Evolutionary conservation across 2,888 invertebrate species (phyloP), one percentile per base, ranked within the genome.

Genomic region (Eurois occulta): DNA sequence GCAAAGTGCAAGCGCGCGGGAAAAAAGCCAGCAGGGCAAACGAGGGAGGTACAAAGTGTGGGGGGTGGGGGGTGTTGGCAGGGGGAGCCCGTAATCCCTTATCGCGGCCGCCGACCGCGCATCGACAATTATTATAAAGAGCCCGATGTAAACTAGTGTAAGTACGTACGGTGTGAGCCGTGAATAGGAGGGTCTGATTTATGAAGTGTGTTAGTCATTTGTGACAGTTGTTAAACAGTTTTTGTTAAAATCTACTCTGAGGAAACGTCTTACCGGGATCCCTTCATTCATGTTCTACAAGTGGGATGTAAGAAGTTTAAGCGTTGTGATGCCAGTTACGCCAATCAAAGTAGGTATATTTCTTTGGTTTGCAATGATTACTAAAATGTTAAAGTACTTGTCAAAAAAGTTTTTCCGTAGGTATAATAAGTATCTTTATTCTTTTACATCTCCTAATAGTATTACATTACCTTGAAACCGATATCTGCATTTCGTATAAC

Each of bases 111-210:
- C 93, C 93, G 95, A 94, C 94, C 94, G 93, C 94, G 92, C 95
- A 92, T 94, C 94, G 93, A 91, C 95, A 95, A 95, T 95, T 95
- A 95, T 94, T 93, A 94, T 94, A 93, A 94, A 94, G 94, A 93
- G 93, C 86, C 84, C 85, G 91, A 91, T 88, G 91, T 91, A 92
- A 93, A 93, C 93, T 92, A 91, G 89, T 86, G 88, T 89, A 88
- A 87, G 89, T 89, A 88, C 85, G 84, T 78, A 71, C 83, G 83
- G 83, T 83, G 86, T 52, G 72, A 77, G 65, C 77, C 52, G 78
- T 78, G 81, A 84, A 87, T 80, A 76, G 74, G 73, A 80, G 81
- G 81, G 75, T 64, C 75, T 83, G 85, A 85, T 87, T 88, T 88
- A 88, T 88, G 75, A 70, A 80, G 77, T 66, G 83, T 87, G 86